phyloP scores from a whole-genome alignment of 2,113 vertebrate species.

The Hypomesus transpacificus region DNA sequence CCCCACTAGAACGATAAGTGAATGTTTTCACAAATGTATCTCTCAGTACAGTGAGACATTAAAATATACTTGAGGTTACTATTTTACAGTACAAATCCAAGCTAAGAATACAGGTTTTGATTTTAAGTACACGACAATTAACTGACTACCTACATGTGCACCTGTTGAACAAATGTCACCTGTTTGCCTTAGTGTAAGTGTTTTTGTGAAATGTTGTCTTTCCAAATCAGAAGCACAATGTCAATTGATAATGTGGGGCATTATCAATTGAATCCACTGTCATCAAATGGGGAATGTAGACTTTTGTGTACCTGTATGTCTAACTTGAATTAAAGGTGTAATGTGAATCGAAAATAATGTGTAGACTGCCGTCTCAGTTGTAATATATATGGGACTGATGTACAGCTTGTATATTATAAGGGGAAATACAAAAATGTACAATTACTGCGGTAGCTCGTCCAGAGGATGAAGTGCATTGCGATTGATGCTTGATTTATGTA shows the following conservation, averaged over 20 bases:
- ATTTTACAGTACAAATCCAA: background rate
- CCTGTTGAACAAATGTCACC: constrained; percentile 30
- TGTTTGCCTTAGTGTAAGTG: constrained; percentile 47
- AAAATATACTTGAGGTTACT: too few relatives aligned
- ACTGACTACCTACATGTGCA: background rate
- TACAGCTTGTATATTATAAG: too few relatives aligned
- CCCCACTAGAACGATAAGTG: background rate
- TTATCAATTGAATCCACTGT: constrained; percentile 40
- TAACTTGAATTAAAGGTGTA: constrained; percentile 54
- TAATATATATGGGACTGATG: too few relatives aligned
- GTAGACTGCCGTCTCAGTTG: too few relatives aligned
- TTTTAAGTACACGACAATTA: background rate
- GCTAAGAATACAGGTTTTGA: background rate
- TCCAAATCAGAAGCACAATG: constrained; percentile 56
- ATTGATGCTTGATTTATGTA: too few relatives aligned
- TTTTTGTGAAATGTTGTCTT: constrained; percentile 35
- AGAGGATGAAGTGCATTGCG: too few relatives aligned
- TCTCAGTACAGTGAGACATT: background rate
- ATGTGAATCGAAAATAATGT: constrained; percentile 43
- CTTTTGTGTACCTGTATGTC: constrained; percentile 43
- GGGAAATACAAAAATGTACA: too few relatives aligned
- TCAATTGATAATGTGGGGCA: constrained; percentile 47
- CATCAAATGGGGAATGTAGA: constrained; percentile 54
- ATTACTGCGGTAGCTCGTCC: too few relatives aligned
- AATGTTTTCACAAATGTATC: background rate